These are phyloP conservation scores for Blastomussa wellsi DNA, from an alignment of 92 coral and sea anemone species.

Conservation along the genomic window DNA sequence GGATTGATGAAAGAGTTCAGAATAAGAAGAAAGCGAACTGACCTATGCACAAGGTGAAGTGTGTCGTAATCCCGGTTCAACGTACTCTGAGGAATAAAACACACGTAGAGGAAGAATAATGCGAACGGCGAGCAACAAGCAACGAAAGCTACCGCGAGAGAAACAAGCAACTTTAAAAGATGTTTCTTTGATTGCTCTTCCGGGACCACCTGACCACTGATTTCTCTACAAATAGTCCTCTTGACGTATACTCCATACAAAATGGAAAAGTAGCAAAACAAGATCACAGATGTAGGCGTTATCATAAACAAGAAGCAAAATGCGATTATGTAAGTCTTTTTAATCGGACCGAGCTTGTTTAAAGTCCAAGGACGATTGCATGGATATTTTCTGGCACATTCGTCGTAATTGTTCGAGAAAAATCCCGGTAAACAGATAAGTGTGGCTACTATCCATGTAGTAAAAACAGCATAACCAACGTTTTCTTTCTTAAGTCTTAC, in stretches of 20 bases:
- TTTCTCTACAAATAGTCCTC: conserved; percentile 15
- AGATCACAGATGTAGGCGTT: conserved; percentile 29
- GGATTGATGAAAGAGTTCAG: conserved; percentile 45
- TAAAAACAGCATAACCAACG: neutral
- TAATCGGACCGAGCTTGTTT: neutral
- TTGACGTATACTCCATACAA: conserved; percentile 33
- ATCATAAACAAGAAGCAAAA: conserved; percentile 13
- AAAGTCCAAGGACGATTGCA: conserved; percentile 46
- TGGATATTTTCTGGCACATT: neutral
- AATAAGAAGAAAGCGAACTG: conserved; percentile 48
- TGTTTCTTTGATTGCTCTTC: conserved; percentile 30
- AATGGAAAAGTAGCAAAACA: conserved; percentile 30
- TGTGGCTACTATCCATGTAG: conserved; percentile 13
- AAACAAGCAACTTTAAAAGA: conserved; percentile 45
- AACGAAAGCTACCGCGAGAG: conserved; percentile 39
- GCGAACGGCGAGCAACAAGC: conserved; percentile 46
- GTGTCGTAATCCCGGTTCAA: neutral
- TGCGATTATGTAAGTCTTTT: conserved; percentile 28
- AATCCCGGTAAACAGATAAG: conserved; percentile 22
- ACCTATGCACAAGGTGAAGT: conserved; percentile 25
- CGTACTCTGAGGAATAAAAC: neutral
- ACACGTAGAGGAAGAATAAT: conserved; percentile 27
- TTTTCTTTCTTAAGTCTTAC: conserved; percentile 16
- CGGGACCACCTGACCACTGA: neutral
- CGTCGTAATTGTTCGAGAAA: conserved; percentile 26